A percentile compares a stretch with the other conserved stretches of the same genome.
Evolutionary conservation across 2,888 invertebrate genomes (phyloP).

Genomic region (Carterocephalus palaemon): DNA sequence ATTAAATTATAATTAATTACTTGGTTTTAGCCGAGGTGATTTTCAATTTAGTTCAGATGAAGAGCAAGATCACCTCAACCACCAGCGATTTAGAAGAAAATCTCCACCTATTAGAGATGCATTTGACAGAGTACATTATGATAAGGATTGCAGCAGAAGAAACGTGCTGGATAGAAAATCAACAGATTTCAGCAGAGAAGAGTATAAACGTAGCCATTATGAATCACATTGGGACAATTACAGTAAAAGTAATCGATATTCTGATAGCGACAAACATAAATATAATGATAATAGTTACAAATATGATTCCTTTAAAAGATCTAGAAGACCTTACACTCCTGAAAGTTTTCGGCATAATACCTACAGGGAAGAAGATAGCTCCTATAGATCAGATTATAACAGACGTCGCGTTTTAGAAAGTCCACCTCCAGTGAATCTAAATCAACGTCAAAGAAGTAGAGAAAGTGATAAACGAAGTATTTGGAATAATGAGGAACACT

Average conservation of each 20-base stretch:
- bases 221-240: constrained; percentile 22
- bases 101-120: constrained; percentile 11
- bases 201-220: constrained; percentile 13
- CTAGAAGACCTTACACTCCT: constrained; percentile 43
- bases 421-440: constrained; percentile 44
- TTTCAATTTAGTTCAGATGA: constrained; percentile 49
- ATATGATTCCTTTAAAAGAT: constrained; percentile 39
- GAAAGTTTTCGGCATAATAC: constrained; percentile 38
- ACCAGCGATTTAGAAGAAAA: constrained; percentile 34
- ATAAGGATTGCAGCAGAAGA: not conserved
- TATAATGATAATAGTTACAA: constrained; percentile 40
- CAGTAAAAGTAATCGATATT: constrained; percentile 35
- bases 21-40: constrained; percentile 8
- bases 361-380: constrained; percentile 34
- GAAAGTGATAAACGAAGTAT: constrained; percentile 5
- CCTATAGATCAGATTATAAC: constrained; percentile 37
- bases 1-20: not conserved
- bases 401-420: constrained; percentile 44
- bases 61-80: constrained; percentile 39
- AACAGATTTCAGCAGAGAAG: constrained; percentile 4
- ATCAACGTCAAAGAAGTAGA: constrained; percentile 33
- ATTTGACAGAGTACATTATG: constrained; percentile 2
- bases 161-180: not conserved
- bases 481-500: not conserved
- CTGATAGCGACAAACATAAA: constrained; percentile 39